Conservation (phyloP, 2,113 vertebrate species). For the Zeus faber region DNA sequence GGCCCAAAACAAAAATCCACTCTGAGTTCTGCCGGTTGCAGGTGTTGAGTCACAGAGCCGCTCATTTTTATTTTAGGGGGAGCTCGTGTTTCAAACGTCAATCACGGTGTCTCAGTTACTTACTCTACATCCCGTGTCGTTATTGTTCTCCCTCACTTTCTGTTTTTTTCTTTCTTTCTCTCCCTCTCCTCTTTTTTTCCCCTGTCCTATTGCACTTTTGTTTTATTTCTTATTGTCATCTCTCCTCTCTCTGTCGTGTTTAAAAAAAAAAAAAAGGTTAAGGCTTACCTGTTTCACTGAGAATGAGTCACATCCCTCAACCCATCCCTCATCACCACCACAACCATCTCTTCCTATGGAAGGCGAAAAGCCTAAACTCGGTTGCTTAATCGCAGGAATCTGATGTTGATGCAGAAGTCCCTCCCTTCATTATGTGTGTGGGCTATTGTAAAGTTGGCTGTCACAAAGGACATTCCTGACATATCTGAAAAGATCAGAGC, state of each 20-base stretch:
- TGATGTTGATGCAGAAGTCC: constrained; percentile 15
- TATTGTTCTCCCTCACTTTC: neutral
- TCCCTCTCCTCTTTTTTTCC: neutral
- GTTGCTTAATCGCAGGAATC: constrained; percentile 22
- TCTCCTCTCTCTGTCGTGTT: neutral
- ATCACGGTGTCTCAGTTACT: neutral
- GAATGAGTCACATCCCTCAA: neutral
- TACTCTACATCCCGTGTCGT: neutral
- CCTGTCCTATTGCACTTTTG: neutral
- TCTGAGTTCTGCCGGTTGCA: neutral
- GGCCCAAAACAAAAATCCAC: neutral
- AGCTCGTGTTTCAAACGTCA: neutral
- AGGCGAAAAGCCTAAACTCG: neutral
- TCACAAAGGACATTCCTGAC: constrained; percentile 56
- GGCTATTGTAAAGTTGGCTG: constrained; percentile 33
- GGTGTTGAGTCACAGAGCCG: neutral
- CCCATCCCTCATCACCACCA: neutral
- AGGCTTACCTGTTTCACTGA: constrained; percentile 1
- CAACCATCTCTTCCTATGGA: neutral
- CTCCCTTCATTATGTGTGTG: constrained; percentile 35
- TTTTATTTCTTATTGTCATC: neutral
- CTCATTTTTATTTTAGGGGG: neutral
- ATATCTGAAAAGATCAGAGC: constrained; percentile 36
- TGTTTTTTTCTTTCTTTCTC: neutral
- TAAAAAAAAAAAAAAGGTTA: no score